Evolutionary conservation across 2,797 vertebrate genomes (phyloP).

Genomic region (Eulemur rubriventer): DNA sequence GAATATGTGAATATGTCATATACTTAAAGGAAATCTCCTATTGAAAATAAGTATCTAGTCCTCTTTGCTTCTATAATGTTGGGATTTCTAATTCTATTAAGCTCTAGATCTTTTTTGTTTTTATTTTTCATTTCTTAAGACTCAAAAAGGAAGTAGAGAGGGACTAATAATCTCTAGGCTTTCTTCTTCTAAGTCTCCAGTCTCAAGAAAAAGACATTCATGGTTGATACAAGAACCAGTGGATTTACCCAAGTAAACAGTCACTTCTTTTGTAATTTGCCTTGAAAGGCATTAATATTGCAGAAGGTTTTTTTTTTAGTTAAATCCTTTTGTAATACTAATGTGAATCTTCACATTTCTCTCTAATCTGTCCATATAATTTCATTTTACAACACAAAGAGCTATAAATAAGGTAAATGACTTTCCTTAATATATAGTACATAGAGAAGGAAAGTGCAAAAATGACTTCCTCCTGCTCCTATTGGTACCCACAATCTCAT

Average conservation of each 20-base stretch:
- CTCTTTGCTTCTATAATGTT: not conserved
- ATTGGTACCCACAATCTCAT: not conserved
- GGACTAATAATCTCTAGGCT: not conserved
- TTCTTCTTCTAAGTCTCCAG: not conserved
- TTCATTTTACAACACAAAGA: not conserved
- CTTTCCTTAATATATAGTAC: not conserved
- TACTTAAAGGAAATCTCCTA: not conserved
- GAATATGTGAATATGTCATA: not conserved
- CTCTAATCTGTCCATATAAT: not conserved
- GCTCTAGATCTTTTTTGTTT: not conserved
- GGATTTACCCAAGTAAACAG: not conserved
- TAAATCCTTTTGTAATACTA: not conserved
- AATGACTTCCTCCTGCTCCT: not conserved
- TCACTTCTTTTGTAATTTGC: not conserved
- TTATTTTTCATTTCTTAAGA: not conserved
- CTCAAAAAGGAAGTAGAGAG: not conserved
- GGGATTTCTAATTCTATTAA: not conserved
- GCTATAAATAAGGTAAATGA: not conserved
- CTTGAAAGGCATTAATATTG: not conserved
- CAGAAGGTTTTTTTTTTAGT: not conserved
- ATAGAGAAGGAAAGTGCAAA: not conserved
- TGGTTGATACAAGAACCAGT: not conserved
- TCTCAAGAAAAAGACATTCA: not conserved
- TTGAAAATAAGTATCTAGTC: not conserved
- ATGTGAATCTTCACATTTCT: not conserved